A percentile compares a stretch with the other conserved stretches of the same genome.
Evolutionary conservation across 2,113 vertebrate species (phyloP).

Genomic region (Lathamus discolor): DNA sequence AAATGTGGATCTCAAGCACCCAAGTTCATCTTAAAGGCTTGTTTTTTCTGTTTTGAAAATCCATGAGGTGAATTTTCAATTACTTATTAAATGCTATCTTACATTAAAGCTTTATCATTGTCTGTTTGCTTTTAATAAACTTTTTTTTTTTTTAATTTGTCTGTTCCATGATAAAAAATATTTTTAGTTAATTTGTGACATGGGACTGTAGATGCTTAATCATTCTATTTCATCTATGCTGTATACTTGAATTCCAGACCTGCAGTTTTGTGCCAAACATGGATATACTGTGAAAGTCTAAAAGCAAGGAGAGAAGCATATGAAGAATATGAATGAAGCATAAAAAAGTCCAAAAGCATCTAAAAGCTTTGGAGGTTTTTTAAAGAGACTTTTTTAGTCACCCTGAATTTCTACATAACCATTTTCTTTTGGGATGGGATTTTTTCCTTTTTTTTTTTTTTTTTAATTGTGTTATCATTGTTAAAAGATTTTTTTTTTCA

Average conservation of each 20-base stretch:
- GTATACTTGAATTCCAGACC: neutral
- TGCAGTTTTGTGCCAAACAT: slow-evolving; percentile 21
- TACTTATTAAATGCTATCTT: neutral
- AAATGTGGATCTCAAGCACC: neutral
- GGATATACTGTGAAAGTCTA: slow-evolving; percentile 17
- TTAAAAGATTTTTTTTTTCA: slow-evolving; percentile 1
- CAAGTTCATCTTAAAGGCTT: neutral
- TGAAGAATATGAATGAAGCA: slow-evolving; percentile 30
- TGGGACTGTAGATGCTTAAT: neutral
- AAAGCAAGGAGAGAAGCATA: slow-evolving; percentile 42
- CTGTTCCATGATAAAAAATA: neutral
- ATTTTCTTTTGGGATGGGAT: neutral
- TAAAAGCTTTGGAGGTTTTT: neutral
- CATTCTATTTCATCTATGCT: neutral
- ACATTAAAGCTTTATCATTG: neutral
- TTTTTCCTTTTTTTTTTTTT: neutral
- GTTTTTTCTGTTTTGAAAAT: neutral
- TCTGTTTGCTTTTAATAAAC: neutral
- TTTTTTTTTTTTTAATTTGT: neutral
- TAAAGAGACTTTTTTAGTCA: neutral
- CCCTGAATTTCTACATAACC: neutral
- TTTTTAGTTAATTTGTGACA: neutral
- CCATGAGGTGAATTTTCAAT: neutral
- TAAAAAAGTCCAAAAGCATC: slow-evolving; percentile 27
- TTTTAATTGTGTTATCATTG: neutral